Conservation (phyloP, 2,888 invertebrate genomes). For the Mimumesa dahlbomi region DNA sequence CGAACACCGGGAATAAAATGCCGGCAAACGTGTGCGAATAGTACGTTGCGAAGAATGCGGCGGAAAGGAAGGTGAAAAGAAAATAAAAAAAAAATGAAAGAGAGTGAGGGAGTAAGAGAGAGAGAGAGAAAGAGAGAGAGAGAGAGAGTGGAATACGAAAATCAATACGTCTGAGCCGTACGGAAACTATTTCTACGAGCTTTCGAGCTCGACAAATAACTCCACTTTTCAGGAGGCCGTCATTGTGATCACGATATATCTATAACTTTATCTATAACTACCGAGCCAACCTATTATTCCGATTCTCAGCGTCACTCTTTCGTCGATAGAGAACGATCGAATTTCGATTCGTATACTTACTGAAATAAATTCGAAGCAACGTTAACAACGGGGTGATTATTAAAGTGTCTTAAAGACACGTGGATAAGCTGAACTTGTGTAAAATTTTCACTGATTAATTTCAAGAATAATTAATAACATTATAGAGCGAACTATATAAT, state of each 20-base stretch:
- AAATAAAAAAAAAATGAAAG: constrained; percentile 8
- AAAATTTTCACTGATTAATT: too few species aligned
- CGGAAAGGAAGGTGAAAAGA: constrained; percentile 8
- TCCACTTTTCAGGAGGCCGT: constrained; percentile 46
- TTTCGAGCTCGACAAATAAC: constrained; percentile 56
- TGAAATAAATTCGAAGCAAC: neutral
- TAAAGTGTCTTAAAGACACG: neutral
- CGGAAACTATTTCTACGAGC: constrained; percentile 50
- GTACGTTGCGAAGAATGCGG: constrained; percentile 26
- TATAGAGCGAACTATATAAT: too few species aligned
- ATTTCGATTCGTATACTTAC: too few species aligned
- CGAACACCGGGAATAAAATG: constrained; percentile 18
- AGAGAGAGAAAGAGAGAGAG: constrained; percentile 16
- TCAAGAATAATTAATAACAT: too few species aligned
- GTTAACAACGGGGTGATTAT: neutral
- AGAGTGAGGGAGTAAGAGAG: constrained; percentile 24
- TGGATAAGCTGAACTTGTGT: too few species aligned
- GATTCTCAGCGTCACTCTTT: neutral
- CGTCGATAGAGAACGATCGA: neutral
- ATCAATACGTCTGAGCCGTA: constrained; percentile 51
- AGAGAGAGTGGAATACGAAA: constrained; percentile 18
- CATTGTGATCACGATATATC: constrained; percentile 48
- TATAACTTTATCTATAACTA: constrained; percentile 45
- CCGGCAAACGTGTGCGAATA: constrained; percentile 17
- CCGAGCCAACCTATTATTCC: neutral